Evolutionary conservation across 2,888 invertebrate species (phyloP).

Genomic region (Operophtera brumata): DNA sequence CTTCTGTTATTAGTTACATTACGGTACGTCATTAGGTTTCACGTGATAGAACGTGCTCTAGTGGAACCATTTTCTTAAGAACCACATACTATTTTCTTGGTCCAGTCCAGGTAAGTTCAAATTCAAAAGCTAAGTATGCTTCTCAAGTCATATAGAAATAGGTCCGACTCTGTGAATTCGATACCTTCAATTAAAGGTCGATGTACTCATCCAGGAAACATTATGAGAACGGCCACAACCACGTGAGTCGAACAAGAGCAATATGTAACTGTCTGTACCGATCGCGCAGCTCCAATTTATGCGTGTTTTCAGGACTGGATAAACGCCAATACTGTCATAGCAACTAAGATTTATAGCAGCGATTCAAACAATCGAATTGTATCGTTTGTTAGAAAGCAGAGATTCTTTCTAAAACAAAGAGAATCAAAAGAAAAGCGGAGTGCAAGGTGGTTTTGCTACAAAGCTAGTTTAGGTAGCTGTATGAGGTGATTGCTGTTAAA

Average conservation of each 20-base stretch:
- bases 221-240: not conserved
- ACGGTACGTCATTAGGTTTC: not conserved
- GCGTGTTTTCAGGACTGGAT: slow-evolving; percentile 46
- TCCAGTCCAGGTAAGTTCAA: not conserved
- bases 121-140: no score
- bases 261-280: slow-evolving; percentile 31
- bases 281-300: slow-evolving; percentile 40
- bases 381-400: not conserved
- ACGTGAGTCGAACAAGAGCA: slow-evolving; percentile 34
- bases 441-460: no score
- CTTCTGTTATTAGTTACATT: slow-evolving; percentile 11
- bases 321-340: slow-evolving; percentile 48
- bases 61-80: not conserved
- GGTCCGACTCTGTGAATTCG: no score
- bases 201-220: slow-evolving; percentile 15
- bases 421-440: no score
- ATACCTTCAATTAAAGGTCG: slow-evolving; percentile 1
- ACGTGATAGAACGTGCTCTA: not conserved
- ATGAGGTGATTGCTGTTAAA: no score
- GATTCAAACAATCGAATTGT: slow-evolving; percentile 21
- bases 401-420: no score
- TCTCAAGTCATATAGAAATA: no score
- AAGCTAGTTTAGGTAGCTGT: no score
- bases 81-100: not conserved
- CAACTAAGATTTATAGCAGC: slow-evolving; percentile 37